Percentiles rank a stretch among this genome's conserved stretches.
These are phyloP conservation scores for Phoenicopterus ruber DNA, from an alignment of 2,113 vertebrate species.

Conservation along the genomic window DNA sequence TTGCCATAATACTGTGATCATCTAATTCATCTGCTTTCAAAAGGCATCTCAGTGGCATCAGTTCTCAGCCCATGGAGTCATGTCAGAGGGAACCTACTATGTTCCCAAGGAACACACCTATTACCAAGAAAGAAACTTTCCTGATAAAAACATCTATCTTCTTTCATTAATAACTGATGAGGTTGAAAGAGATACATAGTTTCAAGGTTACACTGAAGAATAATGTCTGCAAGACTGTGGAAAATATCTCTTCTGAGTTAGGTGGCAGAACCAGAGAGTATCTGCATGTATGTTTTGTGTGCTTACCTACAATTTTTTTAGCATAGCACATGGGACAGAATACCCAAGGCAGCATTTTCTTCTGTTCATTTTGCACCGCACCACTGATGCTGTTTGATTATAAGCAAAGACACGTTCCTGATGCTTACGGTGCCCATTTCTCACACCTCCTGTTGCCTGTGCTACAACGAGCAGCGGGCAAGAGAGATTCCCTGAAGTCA, in stretches of 20 bases:
- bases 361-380: not conserved
- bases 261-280: not conserved
- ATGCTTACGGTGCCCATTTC: not conserved
- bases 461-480: not conserved
- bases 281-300: not conserved
- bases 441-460: not conserved
- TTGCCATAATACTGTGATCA: not conserved
- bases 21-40: not conserved
- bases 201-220: not conserved
- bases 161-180: not conserved
- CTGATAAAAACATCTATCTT: not conserved
- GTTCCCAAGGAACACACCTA: too few relatives aligned
- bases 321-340: not conserved
- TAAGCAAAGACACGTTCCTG: accelerated
- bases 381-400: not conserved
- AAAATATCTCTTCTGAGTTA: not conserved
- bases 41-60: not conserved
- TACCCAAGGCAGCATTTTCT: not conserved
- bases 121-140: not conserved
- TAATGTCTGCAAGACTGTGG: not conserved
- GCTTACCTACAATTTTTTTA: not conserved
- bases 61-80: not conserved
- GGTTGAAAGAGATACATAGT: not conserved
- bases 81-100: not conserved
- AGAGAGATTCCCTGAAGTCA: not conserved